Base-by-base conservation (phyloP, 2,113 vertebrate genomes). In the Nothocercus julius region DNA sequence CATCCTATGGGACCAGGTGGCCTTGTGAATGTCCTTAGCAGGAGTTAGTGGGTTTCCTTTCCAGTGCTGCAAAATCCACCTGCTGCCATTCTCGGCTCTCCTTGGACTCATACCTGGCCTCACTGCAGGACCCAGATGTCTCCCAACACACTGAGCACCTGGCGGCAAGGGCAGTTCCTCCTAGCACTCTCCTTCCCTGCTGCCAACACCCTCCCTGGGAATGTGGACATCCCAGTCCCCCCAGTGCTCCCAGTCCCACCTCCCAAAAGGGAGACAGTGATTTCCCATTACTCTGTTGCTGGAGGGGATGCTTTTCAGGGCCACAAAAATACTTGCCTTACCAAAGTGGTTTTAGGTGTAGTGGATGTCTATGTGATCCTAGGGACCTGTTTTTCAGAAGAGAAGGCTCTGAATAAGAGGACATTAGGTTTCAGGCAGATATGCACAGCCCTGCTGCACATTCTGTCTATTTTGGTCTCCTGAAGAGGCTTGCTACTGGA, bases 1-100 rank as follows among this genome's bases (percentile, higher is more conserved):
- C 0, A 0, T 42, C 21, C 63, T 1, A 0, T 22, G 27, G 76
- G 28, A 38, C 28, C 49, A 9, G 34, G 28, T 5, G 42, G 17
- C n/a, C 40, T 68, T 24, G 44, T 27, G 78, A 45, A 42, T 47
- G 36, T 38, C 47, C 64, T 40, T 16, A 17, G 40, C 30, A 49
- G 58, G 24, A 78, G 34, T 64, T 44, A 66, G 18, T 19, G 38
- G 27, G 75, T 91, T 88, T 72, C 5, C 34, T 84, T 73, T 68
- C 24, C 64, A 36, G 5, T n/a, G 32, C 42, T n/a, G 11, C n/a
- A 47, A 76, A 80, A 73, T 63, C 68, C 12, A 22, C 14, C 38
- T 66, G 20, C 36, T 64, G 53, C 53, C 21, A 5, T 36, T 62
- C 44, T 42, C 16, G n/a, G 30, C 13, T 70, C 67, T 89, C 28